Conservation (phyloP, 2,113 vertebrate genomes). For the Jacana jacana region DNA sequence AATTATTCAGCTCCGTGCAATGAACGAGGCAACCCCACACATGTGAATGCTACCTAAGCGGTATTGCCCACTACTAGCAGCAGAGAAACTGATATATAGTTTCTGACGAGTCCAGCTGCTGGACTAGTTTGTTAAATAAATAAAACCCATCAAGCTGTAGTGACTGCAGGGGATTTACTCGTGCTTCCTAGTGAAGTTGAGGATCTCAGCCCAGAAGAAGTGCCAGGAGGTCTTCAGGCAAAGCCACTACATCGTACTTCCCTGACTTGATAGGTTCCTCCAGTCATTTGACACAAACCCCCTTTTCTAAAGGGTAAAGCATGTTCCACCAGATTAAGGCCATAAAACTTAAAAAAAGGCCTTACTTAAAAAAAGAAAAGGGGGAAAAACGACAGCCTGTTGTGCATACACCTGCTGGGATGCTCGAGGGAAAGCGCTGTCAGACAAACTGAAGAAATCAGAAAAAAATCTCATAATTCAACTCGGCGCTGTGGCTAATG, state of each 20-base stretch:
- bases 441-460: not conserved
- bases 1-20: not conserved
- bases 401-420: not conserved
- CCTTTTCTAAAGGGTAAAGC: not conserved
- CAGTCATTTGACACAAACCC: not conserved
- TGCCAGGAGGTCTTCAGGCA: not conserved
- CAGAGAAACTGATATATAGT: not conserved
- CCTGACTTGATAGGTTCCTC: not conserved
- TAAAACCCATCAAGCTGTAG: not conserved
- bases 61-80: not conserved
- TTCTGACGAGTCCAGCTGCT: not conserved
- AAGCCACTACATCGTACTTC: not conserved
- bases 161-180: not conserved
- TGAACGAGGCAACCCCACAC: not conserved
- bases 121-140: not conserved
- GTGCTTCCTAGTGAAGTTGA: not conserved
- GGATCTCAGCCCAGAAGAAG: not conserved
- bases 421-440: not conserved
- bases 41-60: not conserved
- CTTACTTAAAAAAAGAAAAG: not conserved
- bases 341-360: not conserved
- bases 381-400: too few species aligned
- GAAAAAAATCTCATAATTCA: not conserved
- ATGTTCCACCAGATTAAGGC: not conserved
- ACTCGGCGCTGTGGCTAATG: not conserved